Percentiles rank a stretch among this genome's conserved stretches.
Conservation (phyloP, 2,113 vertebrate species). For the Sclerurus mexicanus region DNA sequence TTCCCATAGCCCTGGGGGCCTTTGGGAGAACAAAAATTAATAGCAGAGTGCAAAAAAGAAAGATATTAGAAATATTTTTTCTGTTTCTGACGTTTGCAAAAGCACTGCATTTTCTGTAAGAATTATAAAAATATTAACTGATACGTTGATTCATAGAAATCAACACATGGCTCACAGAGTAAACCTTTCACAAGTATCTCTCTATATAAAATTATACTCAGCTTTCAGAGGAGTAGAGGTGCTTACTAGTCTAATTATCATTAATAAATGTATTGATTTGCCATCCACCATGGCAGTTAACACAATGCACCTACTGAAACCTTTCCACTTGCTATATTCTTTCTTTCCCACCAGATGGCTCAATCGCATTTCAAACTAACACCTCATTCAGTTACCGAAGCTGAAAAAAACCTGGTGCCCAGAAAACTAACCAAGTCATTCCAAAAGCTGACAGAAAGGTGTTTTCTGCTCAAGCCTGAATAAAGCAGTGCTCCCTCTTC, state of each 20-base stretch:
- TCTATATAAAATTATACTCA: neutral
- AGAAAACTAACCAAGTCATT: neutral
- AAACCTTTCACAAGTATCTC: neutral
- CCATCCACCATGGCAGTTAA: neutral
- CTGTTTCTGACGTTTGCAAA: neutral
- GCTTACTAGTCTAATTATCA: neutral
- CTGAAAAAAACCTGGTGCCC: neutral
- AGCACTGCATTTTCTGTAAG: neutral
- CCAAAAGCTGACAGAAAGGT: neutral
- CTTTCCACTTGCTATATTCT: neutral
- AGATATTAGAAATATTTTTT: neutral
- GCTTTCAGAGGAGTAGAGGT: neutral
- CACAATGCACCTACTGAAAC: neutral
- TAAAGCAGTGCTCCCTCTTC: neutral
- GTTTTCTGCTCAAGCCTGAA: neutral
- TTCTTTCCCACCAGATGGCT: constrained; percentile 62
- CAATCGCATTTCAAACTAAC: constrained; percentile 19
- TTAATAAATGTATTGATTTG: neutral
- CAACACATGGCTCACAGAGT: neutral
- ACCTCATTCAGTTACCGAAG: accelerated
- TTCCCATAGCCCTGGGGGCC: neutral
- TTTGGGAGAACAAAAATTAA: neutral
- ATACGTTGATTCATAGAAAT: neutral
- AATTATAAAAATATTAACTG: neutral
- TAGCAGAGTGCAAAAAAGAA: neutral